These are phyloP conservation scores for Adelosebastes latens DNA, from an alignment of 2,797 vertebrate genomes.

Conservation along the genomic window DNA sequence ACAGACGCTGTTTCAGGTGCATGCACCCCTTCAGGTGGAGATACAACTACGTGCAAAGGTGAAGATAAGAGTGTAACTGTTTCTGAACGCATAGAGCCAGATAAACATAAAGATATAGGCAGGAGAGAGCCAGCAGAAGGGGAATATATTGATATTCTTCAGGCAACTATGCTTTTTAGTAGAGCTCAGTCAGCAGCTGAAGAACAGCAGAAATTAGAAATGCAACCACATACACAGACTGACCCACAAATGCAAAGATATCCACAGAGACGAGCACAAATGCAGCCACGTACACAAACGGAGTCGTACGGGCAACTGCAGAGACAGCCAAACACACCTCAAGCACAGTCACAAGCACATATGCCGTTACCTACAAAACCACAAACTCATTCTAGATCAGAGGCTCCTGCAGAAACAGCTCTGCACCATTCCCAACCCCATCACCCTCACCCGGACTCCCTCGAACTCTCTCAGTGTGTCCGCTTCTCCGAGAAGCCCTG, in stretches of 20 bases:
- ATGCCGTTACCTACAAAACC: constrained; percentile 24
- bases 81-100: constrained; percentile 23
- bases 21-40: neutral
- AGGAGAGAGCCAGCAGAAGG: constrained; percentile 71
- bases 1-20: constrained; percentile 38
- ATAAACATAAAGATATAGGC: constrained; percentile 35
- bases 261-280: constrained; percentile 18
- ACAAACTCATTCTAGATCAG: constrained; percentile 27
- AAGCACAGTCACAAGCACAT: constrained; percentile 25
- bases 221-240: constrained; percentile 1
- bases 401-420: constrained; percentile 18
- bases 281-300: constrained; percentile 7
- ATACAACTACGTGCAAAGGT: constrained; percentile 14
- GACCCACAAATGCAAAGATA: constrained; percentile 32
- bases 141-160: constrained; percentile 88
- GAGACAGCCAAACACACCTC: constrained; percentile 16
- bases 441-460: constrained; percentile 15
- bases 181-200: constrained; percentile 23
- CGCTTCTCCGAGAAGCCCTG: constrained; percentile 83
- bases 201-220: constrained; percentile 41
- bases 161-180: constrained; percentile 78
- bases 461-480: constrained; percentile 51
- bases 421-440: constrained; percentile 39
- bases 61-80: constrained; percentile 8
- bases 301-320: constrained; percentile 33